A percentile compares a stretch with the other conserved stretches of the same genome.
These are phyloP conservation scores for Cataglyphis albicans DNA, from an alignment of 2,888 invertebrate species.

Conservation along the genomic window DNA sequence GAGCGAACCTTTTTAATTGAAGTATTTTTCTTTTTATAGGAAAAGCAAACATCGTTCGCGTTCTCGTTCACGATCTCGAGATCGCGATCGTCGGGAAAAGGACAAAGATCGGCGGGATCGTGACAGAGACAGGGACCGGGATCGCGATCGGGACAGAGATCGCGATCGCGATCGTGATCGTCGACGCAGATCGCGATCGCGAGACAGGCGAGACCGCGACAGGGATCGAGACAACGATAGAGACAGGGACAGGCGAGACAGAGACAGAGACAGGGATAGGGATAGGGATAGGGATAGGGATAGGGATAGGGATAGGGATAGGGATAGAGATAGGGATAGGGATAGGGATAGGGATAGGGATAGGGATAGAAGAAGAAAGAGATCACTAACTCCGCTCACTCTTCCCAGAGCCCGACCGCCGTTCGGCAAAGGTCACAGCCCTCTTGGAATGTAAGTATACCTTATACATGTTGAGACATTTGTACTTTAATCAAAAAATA, in stretches of 20 bases:
- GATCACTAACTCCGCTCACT: conserved; percentile 84
- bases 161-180: conserved; percentile 80
- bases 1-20: conserved; percentile 33
- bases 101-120: conserved; percentile 85
- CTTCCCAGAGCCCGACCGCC: conserved; percentile 86
- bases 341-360: conserved; percentile 77
- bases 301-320: conserved; percentile 76
- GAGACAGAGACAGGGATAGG: conserved; percentile 82
- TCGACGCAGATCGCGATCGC: conserved; percentile 80
- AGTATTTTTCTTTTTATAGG: conserved; percentile 78
- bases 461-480: not conserved
- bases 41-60: conserved; percentile 86
- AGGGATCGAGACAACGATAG: conserved; percentile 83
- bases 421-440: conserved; percentile 85
- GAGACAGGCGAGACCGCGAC: conserved; percentile 71
- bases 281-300: conserved; percentile 82
- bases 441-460: conserved; percentile 84
- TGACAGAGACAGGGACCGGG: conserved; percentile 74
- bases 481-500: not conserved
- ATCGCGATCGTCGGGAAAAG: conserved; percentile 86
- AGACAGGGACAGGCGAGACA: conserved; percentile 81
- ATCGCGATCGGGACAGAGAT: conserved; percentile 74
- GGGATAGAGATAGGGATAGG: conserved; percentile 81
- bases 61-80: conserved; percentile 86
- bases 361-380: conserved; percentile 85